phyloP scores from a whole-genome alignment of 2,797 vertebrate genomes.

The Malacoctenus gilli region DNA sequence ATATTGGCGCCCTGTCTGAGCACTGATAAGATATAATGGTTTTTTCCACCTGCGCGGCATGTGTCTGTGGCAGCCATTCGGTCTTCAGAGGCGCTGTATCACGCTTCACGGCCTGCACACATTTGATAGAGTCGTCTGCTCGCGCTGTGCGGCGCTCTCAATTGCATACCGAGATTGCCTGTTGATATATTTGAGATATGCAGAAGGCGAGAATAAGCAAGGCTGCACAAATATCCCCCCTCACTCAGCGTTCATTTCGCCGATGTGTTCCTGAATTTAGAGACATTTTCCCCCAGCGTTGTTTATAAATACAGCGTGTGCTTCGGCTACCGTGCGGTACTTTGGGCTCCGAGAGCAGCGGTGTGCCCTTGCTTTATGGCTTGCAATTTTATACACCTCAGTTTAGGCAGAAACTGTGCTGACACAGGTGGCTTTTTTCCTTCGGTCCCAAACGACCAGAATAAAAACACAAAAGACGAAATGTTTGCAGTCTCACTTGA shows the following conservation, averaged over 20 bases:
- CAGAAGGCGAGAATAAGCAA: conserved; percentile 13
- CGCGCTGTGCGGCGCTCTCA: conserved; percentile 15
- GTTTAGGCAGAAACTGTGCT: too few relatives aligned
- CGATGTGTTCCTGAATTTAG: neutral
- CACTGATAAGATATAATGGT: conserved; percentile 45
- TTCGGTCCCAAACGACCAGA: too few relatives aligned
- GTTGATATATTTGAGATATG: conserved; percentile 42
- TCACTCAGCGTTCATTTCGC: conserved; percentile 3
- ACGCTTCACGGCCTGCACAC: conserved; percentile 37
- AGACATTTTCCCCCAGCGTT: conserved; percentile 4
- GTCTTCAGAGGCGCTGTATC: conserved; percentile 36
- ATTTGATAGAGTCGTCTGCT: conserved; percentile 49
- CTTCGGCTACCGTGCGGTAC: neutral
- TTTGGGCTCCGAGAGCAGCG: neutral
- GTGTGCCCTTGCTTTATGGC: neutral
- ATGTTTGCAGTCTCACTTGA: too few relatives aligned
- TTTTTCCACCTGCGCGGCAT: conserved; percentile 48
- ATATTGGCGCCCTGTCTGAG: conserved; percentile 23
- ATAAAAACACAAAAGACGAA: too few relatives aligned
- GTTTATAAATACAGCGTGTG: neutral
- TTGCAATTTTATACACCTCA: neutral
- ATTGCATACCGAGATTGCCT: conserved; percentile 27
- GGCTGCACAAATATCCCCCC: neutral
- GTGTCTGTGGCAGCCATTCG: conserved; percentile 34
- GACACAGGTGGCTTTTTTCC: too few relatives aligned